A percentile compares a stretch with the other conserved stretches of the same genome.
phyloP scores from a whole-genome alignment of 1,140 invertebrate genomes.

The Drosophila orena region DNA sequence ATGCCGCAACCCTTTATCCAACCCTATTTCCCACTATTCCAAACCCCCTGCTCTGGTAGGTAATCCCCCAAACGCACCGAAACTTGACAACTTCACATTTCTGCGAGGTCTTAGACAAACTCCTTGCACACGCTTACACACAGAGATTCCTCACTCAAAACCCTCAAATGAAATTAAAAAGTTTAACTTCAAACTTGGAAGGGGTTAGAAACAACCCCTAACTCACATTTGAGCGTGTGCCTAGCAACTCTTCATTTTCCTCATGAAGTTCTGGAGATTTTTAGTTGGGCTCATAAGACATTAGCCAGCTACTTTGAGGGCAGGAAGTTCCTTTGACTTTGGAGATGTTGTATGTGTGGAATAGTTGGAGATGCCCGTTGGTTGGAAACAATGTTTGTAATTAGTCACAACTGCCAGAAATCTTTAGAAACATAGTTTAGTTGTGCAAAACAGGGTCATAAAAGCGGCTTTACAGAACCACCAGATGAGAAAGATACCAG shows the following conservation, averaged over 20 bases:
- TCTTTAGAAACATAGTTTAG: conserved; percentile 5
- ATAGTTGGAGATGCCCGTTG: conserved; percentile 18
- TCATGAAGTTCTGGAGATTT: conserved; percentile 24
- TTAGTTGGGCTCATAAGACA: conserved; percentile 15
- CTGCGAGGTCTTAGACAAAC: conserved; percentile 46
- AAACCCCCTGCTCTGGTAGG: not conserved
- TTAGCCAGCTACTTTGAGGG: conserved; percentile 30
- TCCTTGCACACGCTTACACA: conserved; percentile 11
- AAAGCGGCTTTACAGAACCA: not conserved
- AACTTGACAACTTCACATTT: conserved; percentile 47
- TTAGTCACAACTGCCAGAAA: conserved; percentile 36
- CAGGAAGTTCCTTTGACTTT: conserved; percentile 19
- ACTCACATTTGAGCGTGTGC: conserved; percentile 15
- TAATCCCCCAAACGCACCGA: conserved; percentile 38
- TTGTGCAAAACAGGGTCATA: conserved; percentile 17
- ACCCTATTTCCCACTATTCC: not conserved
- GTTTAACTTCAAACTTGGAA: conserved; percentile 54
- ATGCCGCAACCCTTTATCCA: conserved; percentile 24
- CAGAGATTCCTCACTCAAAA: conserved; percentile 35
- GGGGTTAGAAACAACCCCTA: conserved; percentile 16
- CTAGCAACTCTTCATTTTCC: conserved; percentile 32
- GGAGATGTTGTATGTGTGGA: conserved; percentile 3
- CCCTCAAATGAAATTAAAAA: conserved; percentile 71
- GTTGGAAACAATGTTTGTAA: conserved; percentile 34
- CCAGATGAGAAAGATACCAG: not conserved